Conservation (phyloP, 2,888 invertebrate genomes). For the Drosophila eohydei region DNA sequence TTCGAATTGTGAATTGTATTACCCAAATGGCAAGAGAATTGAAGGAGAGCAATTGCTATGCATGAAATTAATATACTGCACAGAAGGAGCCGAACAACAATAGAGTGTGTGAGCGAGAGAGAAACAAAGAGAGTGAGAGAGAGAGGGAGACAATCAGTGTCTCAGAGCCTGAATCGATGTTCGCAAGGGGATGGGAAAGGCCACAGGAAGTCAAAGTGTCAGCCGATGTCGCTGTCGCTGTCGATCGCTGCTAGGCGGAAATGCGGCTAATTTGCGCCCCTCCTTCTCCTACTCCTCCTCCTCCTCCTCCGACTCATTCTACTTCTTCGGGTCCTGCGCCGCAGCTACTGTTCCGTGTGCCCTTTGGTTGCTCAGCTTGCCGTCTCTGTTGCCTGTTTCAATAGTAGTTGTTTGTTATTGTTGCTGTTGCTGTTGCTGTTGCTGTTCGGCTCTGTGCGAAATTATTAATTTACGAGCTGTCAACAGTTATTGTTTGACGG, state of each 20-base stretch:
- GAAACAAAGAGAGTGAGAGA: background rate
- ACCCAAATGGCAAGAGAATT: constrained; percentile 38
- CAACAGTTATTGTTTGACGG: constrained; percentile 76
- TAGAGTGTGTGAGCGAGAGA: background rate
- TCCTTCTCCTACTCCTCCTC: constrained; percentile 1
- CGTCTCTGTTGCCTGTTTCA: constrained; percentile 20
- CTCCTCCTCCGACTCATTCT: background rate
- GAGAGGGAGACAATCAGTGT: background rate
- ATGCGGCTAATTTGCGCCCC: constrained; percentile 73
- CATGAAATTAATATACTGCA: constrained; percentile 59
- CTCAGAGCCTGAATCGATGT: constrained; percentile 1
- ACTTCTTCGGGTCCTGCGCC: constrained; percentile 8
- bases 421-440: constrained; percentile 8
- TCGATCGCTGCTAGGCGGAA: constrained; percentile 67
- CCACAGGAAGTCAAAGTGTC: constrained; percentile 80
- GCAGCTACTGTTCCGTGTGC: constrained; percentile 28
- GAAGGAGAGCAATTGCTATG: constrained; percentile 43
- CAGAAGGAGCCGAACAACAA: constrained; percentile 20
- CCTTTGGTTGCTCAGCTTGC: constrained; percentile 45
- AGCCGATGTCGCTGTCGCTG: constrained; percentile 40
- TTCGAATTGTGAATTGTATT: constrained; percentile 65
- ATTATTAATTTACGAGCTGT: constrained; percentile 81
- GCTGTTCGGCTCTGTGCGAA: constrained; percentile 55
- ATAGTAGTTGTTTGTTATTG: constrained; percentile 21
- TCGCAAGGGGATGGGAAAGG: constrained; percentile 51